Base-by-base conservation (phyloP, 2,888 invertebrate species). In the Nineta flava region DNA sequence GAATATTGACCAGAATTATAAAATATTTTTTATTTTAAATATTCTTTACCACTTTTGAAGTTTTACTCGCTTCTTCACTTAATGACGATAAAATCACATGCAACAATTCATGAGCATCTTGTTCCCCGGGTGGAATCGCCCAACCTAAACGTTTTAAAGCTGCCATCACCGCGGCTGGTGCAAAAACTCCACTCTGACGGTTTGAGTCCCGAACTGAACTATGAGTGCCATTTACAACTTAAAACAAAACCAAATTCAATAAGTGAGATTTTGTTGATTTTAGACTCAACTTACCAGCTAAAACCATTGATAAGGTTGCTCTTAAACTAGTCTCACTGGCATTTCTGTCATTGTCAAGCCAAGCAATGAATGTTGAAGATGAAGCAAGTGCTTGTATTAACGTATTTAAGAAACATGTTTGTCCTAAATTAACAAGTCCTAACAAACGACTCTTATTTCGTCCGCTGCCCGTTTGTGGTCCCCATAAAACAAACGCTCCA, bases 91-190 rank as follows among this genome's bases (percentile, higher is more conserved):
- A 72, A 57, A 96, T 70, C 9, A 92, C 84, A 65, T 92, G 90
- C 58, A 95, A 80, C 48, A 96, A 67, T 67, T 96, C 95, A 63
- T 94, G 94, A 1, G 93, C 88, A 68, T 96, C 96, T 66, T 94
- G 86, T 69, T 95, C 91, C 55, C 90, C 91, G 17, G 83, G 76
- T 0, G 90, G 83, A 56, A 94, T 87, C 45, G 84, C 82, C 92
- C 93, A 94, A 13, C 87, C 82, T 0, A 86, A 74, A 2, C 78
- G 72, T 17, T 82, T 71, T 6, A 94, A 70, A 0, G 87, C 82
- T 53, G 82, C 76, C 54, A 91, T 74, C 10, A 91, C 81, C 1
- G 76, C 76, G 5, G 72, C 74, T 1, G 83, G 81, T 1, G 77
- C 76, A 56, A 72, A 74, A 10, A 75, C 73, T 58, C 73, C 72